These are phyloP conservation scores for Trachemys scripta DNA, from an alignment of 2,113 vertebrate genomes.

Conservation along the genomic window DNA sequence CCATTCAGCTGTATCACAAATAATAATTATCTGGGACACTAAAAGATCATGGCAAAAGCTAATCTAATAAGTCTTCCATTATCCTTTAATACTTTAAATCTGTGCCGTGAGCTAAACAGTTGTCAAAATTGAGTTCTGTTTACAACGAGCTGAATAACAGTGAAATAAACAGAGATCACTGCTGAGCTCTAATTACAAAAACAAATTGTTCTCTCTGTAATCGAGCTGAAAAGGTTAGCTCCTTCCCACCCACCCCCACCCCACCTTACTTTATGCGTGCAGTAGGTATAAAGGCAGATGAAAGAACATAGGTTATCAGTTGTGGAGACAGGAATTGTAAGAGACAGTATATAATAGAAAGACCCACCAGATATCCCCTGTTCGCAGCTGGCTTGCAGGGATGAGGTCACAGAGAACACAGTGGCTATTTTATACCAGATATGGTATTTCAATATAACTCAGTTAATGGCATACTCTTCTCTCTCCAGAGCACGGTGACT, in stretches of 20 bases:
- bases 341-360: slow-evolving; percentile 25
- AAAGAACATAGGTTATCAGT: slow-evolving; percentile 32
- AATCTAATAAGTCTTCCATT: slow-evolving; percentile 85
- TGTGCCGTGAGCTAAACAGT: slow-evolving; percentile 78
- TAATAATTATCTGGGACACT: slow-evolving; percentile 81
- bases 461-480: slow-evolving; percentile 22
- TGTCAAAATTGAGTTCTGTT: slow-evolving; percentile 79
- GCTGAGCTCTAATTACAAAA: slow-evolving; percentile 71
- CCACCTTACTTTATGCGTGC: not conserved
- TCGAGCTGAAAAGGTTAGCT: slow-evolving; percentile 64
- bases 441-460: slow-evolving; percentile 58
- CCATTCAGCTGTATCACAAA: slow-evolving; percentile 70
- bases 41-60: slow-evolving; percentile 80
- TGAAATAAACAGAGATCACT: slow-evolving; percentile 66
- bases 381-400: slow-evolving; percentile 46
- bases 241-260: not conserved
- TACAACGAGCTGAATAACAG: slow-evolving; percentile 68
- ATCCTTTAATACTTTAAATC: slow-evolving; percentile 82
- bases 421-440: slow-evolving; percentile 17
- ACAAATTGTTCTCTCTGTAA: slow-evolving; percentile 68
- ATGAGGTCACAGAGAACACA: not conserved
- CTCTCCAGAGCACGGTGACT: not conserved
- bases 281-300: slow-evolving; percentile 1
- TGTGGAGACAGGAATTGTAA: slow-evolving; percentile 6
- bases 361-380: slow-evolving; percentile 9